Base-by-base conservation (phyloP, 2,888 invertebrate genomes). In the Caenorhabditis japonica region DNA sequence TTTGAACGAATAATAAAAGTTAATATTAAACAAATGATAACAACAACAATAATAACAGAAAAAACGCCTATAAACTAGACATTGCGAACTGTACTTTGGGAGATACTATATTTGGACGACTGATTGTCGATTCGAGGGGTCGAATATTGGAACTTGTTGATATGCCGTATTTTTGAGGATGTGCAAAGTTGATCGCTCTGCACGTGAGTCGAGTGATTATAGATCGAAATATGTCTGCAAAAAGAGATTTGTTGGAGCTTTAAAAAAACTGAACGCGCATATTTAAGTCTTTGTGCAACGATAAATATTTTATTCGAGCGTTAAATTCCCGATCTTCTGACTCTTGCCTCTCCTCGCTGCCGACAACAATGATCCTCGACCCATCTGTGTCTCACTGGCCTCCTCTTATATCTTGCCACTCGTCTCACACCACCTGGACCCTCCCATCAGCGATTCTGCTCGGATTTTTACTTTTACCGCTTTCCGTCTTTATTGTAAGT, bases 151-250 rank as follows among this genome's bases (percentile, higher is more conserved):
- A 39, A 19, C 64, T 55, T 5, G 55, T 41, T 1, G 64, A 64
- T 8, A 49, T 13, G 41, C 55, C 64, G 39, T 64, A 64, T 17
- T 64, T 55, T 17, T 47, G 47, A 13, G 41, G 23, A 15, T 55
- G 39, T 10, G 25, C 39, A 1, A 64, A 17, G 33, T 39, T 41
- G 13, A 55, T n/a, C 13, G 15, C 39, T 0, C 49, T 21, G 33
- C 64, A 64, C 4, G 64, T 33, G 10, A 64, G 7, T 25, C 55
- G 39, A 15, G n/a, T 15, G 13, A 64, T 13, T 1, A 64, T 3
- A 4, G n/a, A 21, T 12, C 41, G 46, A n/a, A 44, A 49, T 21
- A 64, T 55, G 5, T 46, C 64, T 64, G 47, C 30, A 64, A 59
- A 4, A 19, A 19, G 8, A 15, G 8, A 38, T 15, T 38, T 8